Conservation (phyloP, 2,888 invertebrate genomes). For the Uropetala carovei region DNA sequence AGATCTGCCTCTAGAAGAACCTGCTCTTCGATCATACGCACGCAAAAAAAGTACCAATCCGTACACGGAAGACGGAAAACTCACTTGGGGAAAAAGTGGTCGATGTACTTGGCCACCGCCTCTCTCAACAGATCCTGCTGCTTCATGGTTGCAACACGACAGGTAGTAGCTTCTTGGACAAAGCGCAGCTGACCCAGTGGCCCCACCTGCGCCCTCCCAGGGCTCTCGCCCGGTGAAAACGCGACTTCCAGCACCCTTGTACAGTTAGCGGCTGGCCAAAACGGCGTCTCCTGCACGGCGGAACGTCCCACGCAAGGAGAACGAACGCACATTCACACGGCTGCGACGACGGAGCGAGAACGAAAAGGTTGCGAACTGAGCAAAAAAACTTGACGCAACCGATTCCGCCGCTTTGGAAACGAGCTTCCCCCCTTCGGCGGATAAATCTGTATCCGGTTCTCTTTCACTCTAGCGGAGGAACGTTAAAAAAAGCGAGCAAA, state of each 20-base stretch:
- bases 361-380: slow-evolving; percentile 3
- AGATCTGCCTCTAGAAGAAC: not conserved
- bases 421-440: not conserved
- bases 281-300: slow-evolving; percentile 45
- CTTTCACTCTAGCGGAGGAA: not conserved
- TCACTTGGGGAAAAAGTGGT: slow-evolving; percentile 85
- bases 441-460: slow-evolving; percentile 28
- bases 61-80: slow-evolving; percentile 72
- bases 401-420: not conserved
- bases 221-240: slow-evolving; percentile 28
- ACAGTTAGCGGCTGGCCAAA: slow-evolving; percentile 59
- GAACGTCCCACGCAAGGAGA: slow-evolving; percentile 53
- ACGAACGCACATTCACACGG: slow-evolving; percentile 59
- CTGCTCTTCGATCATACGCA: not conserved
- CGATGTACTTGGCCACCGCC: slow-evolving; percentile 84
- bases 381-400: not conserved
- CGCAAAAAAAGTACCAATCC: not conserved
- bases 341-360: not conserved
- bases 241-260: slow-evolving; percentile 60
- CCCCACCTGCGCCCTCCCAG: slow-evolving; percentile 60
- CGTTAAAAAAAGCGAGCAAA: not conserved
- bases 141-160: slow-evolving; percentile 77
- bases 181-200: slow-evolving; percentile 56
- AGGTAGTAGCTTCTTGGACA: slow-evolving; percentile 18
- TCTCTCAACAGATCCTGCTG: slow-evolving; percentile 83